A percentile compares a stretch with the other conserved stretches of the same genome.
Conservation (phyloP, 2,113 vertebrate genomes). For the Cariama cristata region DNA sequence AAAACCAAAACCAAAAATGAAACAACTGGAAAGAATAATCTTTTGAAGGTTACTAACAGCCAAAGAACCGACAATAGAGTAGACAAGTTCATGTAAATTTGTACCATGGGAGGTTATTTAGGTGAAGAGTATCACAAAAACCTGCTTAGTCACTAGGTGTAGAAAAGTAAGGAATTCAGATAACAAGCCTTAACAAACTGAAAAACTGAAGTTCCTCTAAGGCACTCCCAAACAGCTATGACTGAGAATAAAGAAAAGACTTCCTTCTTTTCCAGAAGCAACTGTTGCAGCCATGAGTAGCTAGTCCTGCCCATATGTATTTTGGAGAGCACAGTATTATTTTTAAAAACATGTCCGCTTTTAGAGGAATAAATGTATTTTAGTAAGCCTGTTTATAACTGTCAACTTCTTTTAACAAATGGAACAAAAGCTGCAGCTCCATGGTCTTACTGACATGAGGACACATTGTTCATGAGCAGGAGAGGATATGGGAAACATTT, state of each 20-base stretch:
- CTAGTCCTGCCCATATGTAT: background rate
- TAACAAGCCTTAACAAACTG: background rate
- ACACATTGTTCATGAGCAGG: background rate
- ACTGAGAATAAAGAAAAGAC: background rate
- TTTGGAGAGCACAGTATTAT: background rate
- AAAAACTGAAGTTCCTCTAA: background rate
- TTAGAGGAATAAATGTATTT: background rate
- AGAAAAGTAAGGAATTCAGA: conserved; percentile 6
- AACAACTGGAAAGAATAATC: background rate
- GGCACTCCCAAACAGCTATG: background rate
- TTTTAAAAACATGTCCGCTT: background rate
- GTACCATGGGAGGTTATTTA: background rate
- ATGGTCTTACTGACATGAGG: background rate
- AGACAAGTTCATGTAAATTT: background rate
- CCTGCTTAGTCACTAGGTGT: background rate
- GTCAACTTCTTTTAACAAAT: background rate
- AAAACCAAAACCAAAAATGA: background rate
- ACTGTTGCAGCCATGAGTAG: background rate
- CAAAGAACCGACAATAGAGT: background rate
- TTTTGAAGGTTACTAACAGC: background rate
- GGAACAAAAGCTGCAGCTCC: background rate
- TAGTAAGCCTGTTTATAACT: background rate
- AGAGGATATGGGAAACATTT: conserved; percentile 24
- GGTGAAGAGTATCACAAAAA: background rate
- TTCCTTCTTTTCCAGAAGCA: background rate